Conservation (phyloP, 2,888 invertebrate genomes). For the Ptychoptera albimana region DNA sequence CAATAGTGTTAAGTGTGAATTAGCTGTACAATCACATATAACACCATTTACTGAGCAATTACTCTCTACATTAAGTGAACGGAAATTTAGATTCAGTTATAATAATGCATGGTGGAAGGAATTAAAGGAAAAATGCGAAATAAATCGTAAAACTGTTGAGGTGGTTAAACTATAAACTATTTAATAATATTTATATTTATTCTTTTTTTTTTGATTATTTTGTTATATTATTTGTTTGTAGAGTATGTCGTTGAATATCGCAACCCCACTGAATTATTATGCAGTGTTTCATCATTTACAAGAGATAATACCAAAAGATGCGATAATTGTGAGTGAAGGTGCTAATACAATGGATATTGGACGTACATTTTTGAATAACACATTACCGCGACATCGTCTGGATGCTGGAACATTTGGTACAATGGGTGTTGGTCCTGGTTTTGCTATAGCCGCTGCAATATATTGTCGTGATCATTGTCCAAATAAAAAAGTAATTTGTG, state of each 20-base stretch:
- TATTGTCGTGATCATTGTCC: slow-evolving; percentile 73
- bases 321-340: slow-evolving; percentile 89
- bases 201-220: no score
- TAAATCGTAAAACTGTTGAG: slow-evolving; percentile 49
- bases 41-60: slow-evolving; percentile 54
- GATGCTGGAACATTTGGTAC: slow-evolving; percentile 97
- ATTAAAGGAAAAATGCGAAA: slow-evolving; percentile 50
- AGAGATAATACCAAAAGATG: slow-evolving; percentile 58
- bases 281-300: slow-evolving; percentile 77
- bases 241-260: slow-evolving; percentile 51
- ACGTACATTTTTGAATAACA: slow-evolving; percentile 71
- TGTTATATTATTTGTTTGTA: slow-evolving; percentile 14
- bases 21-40: slow-evolving; percentile 76
- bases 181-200: no score
- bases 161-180: no score
- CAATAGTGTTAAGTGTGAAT: slow-evolving; percentile 66
- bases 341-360: slow-evolving; percentile 99
- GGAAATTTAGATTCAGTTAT: slow-evolving; percentile 38
- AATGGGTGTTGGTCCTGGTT: slow-evolving; percentile 87
- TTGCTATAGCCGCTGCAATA: slow-evolving; percentile 81
- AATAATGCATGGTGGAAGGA: slow-evolving; percentile 62
- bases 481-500: slow-evolving; percentile 71
- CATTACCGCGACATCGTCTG: slow-evolving; percentile 67
- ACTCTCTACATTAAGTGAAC: slow-evolving; percentile 36
- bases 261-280: slow-evolving; percentile 82